These are phyloP conservation scores for Clarias platycephalus DNA, from an alignment of 2,797 vertebrate species.

Conservation along the genomic window DNA sequence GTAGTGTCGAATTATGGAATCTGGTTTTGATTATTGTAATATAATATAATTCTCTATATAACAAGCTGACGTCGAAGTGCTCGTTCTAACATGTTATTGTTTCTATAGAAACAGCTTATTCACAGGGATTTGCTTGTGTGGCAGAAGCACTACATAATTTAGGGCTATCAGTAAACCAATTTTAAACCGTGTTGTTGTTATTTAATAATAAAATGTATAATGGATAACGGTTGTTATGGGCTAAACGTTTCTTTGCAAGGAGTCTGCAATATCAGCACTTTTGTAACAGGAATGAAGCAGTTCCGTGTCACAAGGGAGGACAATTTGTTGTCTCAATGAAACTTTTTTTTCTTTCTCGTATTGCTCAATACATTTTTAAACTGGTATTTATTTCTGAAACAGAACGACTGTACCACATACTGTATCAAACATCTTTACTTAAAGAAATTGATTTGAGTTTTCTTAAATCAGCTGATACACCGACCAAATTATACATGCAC, in stretches of 20 bases:
- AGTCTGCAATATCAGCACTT: background rate
- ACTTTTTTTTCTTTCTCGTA: background rate
- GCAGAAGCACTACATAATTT: background rate
- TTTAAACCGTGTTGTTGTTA: background rate
- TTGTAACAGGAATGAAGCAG: background rate
- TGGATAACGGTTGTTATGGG: background rate
- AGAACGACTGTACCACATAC: background rate
- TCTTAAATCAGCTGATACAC: too few species aligned
- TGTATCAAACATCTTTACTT: too few species aligned
- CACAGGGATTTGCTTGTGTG: background rate
- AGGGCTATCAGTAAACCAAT: background rate
- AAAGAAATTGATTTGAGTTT: too few species aligned
- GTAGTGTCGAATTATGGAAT: background rate
- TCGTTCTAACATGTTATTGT: background rate
- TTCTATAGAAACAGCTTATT: background rate
- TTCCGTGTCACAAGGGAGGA: background rate
- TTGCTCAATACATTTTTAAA: background rate
- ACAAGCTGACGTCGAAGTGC: background rate
- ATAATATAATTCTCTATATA: too few species aligned
- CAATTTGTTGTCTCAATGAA: background rate
- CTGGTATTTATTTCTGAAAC: too few species aligned
- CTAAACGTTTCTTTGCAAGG: background rate
- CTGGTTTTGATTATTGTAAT: background rate
- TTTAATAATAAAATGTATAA: background rate
- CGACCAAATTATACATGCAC: too few species aligned